Percentiles rank a stretch among this genome's conserved stretches.
These are phyloP conservation scores for Oriolus oriolus DNA, from an alignment of 2,113 vertebrate species.

Conservation along the genomic window DNA sequence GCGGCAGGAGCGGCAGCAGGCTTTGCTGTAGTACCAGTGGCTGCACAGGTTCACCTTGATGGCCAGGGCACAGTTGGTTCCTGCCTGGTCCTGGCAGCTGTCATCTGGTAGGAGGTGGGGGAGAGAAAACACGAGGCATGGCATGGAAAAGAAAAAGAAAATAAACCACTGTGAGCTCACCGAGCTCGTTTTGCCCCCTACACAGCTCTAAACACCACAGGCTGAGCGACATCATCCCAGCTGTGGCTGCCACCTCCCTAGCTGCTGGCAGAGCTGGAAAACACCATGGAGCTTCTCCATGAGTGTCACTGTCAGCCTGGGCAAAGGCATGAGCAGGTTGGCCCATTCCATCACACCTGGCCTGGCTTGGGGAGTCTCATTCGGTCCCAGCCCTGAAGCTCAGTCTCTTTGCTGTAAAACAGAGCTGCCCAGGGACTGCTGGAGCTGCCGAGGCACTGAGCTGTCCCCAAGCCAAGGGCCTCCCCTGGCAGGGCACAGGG, in stretches of 20 bases:
- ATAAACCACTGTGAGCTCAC: accelerated
- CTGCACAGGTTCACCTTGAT: slow-evolving; percentile 96
- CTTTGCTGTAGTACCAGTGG: slow-evolving; percentile 99
- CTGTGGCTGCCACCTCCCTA: neutral
- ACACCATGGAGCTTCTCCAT: neutral
- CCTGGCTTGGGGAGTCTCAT: neutral
- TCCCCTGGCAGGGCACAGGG: neutral
- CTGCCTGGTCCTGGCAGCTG: slow-evolving; percentile 94
- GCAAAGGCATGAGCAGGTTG: neutral
- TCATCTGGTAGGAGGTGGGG: slow-evolving; percentile 79
- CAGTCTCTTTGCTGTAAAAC: accelerated
- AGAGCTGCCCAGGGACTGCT: neutral
- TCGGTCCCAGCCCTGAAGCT: neutral
- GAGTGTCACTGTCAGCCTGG: neutral
- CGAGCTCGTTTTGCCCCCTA: accelerated
- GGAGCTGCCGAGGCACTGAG: neutral
- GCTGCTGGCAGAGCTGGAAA: neutral
- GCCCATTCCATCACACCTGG: accelerated
- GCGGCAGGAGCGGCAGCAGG: slow-evolving; percentile 93
- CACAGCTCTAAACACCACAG: accelerated
- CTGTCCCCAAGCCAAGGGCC: neutral
- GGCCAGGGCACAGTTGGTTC: slow-evolving; percentile 93
- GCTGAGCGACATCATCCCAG: neutral
- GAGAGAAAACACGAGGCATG: neutral
- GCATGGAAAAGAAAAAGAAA: neutral